These are phyloP conservation scores for Hipposideros larvatus DNA, from an alignment of 2,797 vertebrate species.

Conservation along the genomic window DNA sequence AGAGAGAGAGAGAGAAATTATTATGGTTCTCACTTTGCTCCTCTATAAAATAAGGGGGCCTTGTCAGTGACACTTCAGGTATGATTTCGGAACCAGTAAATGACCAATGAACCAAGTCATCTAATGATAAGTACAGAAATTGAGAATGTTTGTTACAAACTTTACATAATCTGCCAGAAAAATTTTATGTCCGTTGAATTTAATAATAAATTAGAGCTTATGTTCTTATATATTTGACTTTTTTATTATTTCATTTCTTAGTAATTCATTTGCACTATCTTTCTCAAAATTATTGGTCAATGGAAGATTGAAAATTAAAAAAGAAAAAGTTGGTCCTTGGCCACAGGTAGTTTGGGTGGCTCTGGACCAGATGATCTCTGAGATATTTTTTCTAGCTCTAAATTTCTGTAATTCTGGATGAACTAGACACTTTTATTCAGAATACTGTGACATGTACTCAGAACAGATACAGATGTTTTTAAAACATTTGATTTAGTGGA, in stretches of 20 bases:
- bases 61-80: not conserved
- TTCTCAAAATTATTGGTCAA: not conserved
- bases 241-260: constrained; percentile 31
- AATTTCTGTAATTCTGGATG: not conserved
- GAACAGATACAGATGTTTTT: not conserved
- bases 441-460: not conserved
- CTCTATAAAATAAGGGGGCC: not conserved
- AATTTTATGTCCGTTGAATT: not conserved
- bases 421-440: not conserved
- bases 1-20: not conserved
- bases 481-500: not conserved
- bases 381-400: not conserved
- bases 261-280: not conserved
- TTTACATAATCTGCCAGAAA: not conserved
- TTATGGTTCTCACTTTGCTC: not conserved
- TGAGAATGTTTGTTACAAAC: not conserved
- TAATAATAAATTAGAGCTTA: not conserved
- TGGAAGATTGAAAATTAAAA: not conserved
- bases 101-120: not conserved
- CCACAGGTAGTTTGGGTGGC: not conserved
- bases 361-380: not conserved
- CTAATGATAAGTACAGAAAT: not conserved
- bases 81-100: not conserved
- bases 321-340: not conserved
- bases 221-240: not conserved